Evolutionary conservation across 1,140 invertebrate species (phyloP), one percentile per base, ranked within the genome.

Genomic region (Bombus waltoni): DNA sequence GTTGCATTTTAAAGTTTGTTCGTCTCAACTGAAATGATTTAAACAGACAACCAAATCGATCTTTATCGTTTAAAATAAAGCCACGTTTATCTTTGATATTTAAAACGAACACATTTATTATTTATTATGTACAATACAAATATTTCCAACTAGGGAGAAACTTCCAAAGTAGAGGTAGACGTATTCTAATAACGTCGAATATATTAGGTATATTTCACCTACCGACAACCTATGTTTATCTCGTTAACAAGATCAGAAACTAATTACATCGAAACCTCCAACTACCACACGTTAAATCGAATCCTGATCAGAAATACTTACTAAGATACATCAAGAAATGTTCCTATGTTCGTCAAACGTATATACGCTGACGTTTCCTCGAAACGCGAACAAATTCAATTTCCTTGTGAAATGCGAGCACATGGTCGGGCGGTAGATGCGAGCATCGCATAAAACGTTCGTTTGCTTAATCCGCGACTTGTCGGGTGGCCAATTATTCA

Each of bases 401-500:
- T 75, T 47, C 74, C 38, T 40, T 18, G 35, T 47, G 68, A 40
- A 40, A 65, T 9, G 38, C 13, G 44, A n/a, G 18, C 53, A 47
- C 53, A n/a, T 28, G 40, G 42, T n/a, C 10, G 13, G 25, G 28
- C 28, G 18, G n/a, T 38, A 47, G 40, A 32, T 38, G 38, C 40
- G 72, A 35, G 70, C 53, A 38, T 66, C 77, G 74, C 66, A 47
- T 70, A 57, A 66, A 79, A 65, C 62, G 68, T 68, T 81, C 86
- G 81, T 81, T 81, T 57, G 72, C 53, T 90, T 87, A 87, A 90
- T 75, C 77, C 74, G 32, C 68, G 47, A 83, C 35, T 87, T 40
- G 83, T 76, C 83, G 40, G 85, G 81, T 88, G 89, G 84, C 84
- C 90, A 90, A 90, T 91, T 88, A 91, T 91, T 91, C 90, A 90